Percentiles rank a stretch among this genome's conserved stretches.
Conservation (phyloP, 1,140 invertebrate species). For the Leptoteleia sp. region DNA sequence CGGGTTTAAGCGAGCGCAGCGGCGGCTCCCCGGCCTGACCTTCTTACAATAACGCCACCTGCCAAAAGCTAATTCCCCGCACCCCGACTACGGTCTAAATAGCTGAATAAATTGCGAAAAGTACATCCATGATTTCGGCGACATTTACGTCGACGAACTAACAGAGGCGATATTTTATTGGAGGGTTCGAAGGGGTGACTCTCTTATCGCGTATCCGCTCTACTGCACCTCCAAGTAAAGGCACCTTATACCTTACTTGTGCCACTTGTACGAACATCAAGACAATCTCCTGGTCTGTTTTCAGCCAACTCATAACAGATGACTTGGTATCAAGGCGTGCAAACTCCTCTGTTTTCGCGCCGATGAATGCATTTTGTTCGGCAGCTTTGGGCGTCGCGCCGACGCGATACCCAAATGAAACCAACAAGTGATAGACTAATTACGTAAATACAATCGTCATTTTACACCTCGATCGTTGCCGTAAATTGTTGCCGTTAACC, state of each 20-base stretch:
- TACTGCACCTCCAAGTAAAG: constrained; percentile 75
- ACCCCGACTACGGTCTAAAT: constrained; percentile 72
- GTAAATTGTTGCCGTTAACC: constrained; percentile 16
- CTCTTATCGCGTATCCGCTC: constrained; percentile 79
- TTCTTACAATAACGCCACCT: constrained; percentile 52
- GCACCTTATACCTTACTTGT: constrained; percentile 66
- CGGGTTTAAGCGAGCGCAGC: constrained; percentile 42
- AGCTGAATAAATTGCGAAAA: constrained; percentile 78
- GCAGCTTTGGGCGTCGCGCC: too few relatives aligned
- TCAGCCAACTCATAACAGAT: constrained; percentile 65
- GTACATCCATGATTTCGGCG: constrained; percentile 67
- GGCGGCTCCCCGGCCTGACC: constrained; percentile 25
- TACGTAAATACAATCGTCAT: constrained; percentile 29
- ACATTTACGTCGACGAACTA: constrained; percentile 58
- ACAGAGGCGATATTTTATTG: constrained; percentile 57
- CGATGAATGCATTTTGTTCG: too few relatives aligned
- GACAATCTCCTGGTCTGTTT: constrained; percentile 64
- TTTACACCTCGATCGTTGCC: constrained; percentile 28
- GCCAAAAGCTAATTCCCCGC: constrained; percentile 74
- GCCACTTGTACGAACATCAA: constrained; percentile 64
- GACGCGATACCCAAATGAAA: constrained; percentile 25
- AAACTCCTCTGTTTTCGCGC: constrained; percentile 28
- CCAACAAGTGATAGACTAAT: constrained; percentile 53
- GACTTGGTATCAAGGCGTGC: constrained; percentile 58
- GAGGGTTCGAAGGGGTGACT: constrained; percentile 69